Percentiles rank a stretch among this genome's conserved stretches.
phyloP scores from a whole-genome alignment of 1,140 invertebrate species.

The Drosophila watanabei region DNA sequence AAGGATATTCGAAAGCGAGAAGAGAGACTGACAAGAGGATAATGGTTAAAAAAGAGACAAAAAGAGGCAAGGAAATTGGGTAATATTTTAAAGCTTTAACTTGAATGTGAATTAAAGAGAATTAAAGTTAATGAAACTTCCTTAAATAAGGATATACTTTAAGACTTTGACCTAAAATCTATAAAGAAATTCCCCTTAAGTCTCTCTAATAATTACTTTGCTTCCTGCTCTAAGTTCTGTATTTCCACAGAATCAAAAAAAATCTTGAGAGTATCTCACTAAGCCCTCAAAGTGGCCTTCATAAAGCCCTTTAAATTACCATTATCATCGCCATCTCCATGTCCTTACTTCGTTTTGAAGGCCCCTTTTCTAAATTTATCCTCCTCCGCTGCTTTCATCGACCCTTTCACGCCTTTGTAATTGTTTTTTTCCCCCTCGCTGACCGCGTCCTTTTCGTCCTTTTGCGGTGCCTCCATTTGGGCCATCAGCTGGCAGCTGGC shows the following conservation, averaged over 20 bases:
- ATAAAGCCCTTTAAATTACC: conserved; percentile 26
- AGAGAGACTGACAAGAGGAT: conserved; percentile 3
- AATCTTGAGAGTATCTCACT: background rate
- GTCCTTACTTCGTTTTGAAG: conserved; percentile 10
- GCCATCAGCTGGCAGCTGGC: conserved; percentile 61
- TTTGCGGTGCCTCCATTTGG: conserved; percentile 27
- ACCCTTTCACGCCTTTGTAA: conserved; percentile 54
- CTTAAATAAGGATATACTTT: background rate
- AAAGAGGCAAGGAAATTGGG: background rate
- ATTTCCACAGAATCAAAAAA: background rate
- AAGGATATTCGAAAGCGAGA: conserved; percentile 4
- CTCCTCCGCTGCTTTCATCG: conserved; percentile 8
- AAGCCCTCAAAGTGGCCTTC: background rate
- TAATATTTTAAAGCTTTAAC: background rate
- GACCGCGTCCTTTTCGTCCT: conserved; percentile 34
- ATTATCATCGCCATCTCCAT: conserved; percentile 28
- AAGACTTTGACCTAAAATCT: background rate
- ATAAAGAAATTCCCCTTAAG: background rate
- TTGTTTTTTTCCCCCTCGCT: conserved; percentile 61
- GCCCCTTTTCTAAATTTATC: conserved; percentile 20
- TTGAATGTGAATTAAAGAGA: background rate
- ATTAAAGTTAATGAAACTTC: background rate
- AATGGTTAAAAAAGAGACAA: background rate
- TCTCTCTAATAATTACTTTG: background rate
- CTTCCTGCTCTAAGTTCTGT: background rate